Percentiles rank a stretch among this genome's conserved stretches.
Conservation (phyloP, 2,888 invertebrate genomes). For the Rutpela maculata region DNA sequence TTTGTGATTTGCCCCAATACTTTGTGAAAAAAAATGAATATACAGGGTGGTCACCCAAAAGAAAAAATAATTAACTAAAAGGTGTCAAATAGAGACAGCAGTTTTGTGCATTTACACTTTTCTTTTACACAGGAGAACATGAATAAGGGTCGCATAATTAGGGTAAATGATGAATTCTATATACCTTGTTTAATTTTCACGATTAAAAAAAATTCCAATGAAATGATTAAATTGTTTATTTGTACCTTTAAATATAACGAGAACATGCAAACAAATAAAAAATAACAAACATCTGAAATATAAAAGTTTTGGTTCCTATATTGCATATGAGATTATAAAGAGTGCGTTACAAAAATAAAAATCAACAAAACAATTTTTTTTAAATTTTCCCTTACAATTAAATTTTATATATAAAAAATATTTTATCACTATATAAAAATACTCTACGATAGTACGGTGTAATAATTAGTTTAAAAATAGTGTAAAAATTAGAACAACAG, state of each 20-base stretch:
- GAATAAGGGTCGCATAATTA: too few relatives aligned
- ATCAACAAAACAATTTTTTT: conserved; percentile 3
- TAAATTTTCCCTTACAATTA: conserved; percentile 23
- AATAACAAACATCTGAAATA: conserved; percentile 23
- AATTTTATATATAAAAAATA: conserved; percentile 44
- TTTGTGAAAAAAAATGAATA: too few relatives aligned
- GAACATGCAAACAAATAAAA: conserved; percentile 36
- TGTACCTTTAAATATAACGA: conserved; percentile 22
- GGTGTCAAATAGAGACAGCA: too few relatives aligned
- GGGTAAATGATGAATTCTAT: too few relatives aligned
- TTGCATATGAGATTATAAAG: conserved; percentile 16
- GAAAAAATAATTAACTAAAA: too few relatives aligned
- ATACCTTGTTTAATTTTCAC: too few relatives aligned
- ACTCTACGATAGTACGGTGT: conserved; percentile 35
- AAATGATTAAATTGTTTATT: conserved; percentile 21
- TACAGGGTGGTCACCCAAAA: too few relatives aligned
- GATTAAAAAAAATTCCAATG: neutral
- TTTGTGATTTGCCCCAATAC: too few relatives aligned
- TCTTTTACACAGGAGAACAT: too few relatives aligned
- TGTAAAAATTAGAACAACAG: conserved; percentile 29
- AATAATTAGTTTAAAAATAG: conserved; percentile 30
- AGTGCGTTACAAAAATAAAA: conserved; percentile 13
- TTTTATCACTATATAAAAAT: conserved; percentile 42
- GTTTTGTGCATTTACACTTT: too few relatives aligned
- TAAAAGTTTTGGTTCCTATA: conserved; percentile 17